Evolutionary conservation across 37 sponge, comb jelly and placozoan species (phyloP), one percentile per base, ranked within the genome.

Genomic region (Corticium candelabrum): DNA sequence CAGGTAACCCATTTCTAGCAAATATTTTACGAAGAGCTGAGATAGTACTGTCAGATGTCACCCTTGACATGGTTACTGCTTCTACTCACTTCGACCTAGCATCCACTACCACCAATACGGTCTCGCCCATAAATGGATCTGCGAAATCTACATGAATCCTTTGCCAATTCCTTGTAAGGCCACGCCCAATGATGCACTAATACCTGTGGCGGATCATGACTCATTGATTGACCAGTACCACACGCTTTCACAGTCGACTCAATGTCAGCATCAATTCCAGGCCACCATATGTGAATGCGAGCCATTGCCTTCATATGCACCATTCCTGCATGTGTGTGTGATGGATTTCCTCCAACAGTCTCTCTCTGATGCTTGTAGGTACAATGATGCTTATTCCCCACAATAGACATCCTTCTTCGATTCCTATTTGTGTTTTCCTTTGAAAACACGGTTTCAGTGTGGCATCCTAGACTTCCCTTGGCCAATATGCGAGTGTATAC

Each of bases 11-110:
- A 30, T 15, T 35, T 37, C 80, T 34, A 21, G 70, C 15, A 37
- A 79, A 72, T 31, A 79, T 73, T 2, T 75, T 7, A 31, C 71
- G 56, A 41, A 79, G 36, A 2, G 36, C 80, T 4, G 32, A 4
- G 21, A 68, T 79, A 2, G 71, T 72, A 15, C 7, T 35, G n/a
- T 34, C 39, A 15, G 80, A 75, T 73, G 37, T 79, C 5, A 69
- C 67, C 32, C 3, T 30, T 37, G 56, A 31, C 80, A 79, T 79
- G 27, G 27, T 5, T 1, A 79, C 35, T 2, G 67, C 35, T 73
- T 79, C 80, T 5, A 39, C 38, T 69, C 80, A 79, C 27, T 79
- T 79, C 2, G 80, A 74, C 4, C 29, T 11, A 50, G 62, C 62
- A 50, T 50, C 32, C 7, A 50, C 62, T 11, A 50, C 15, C 21